These are phyloP conservation scores for Minunthozetes semirufus DNA, from an alignment of 2,888 invertebrate species.

Conservation along the genomic window DNA sequence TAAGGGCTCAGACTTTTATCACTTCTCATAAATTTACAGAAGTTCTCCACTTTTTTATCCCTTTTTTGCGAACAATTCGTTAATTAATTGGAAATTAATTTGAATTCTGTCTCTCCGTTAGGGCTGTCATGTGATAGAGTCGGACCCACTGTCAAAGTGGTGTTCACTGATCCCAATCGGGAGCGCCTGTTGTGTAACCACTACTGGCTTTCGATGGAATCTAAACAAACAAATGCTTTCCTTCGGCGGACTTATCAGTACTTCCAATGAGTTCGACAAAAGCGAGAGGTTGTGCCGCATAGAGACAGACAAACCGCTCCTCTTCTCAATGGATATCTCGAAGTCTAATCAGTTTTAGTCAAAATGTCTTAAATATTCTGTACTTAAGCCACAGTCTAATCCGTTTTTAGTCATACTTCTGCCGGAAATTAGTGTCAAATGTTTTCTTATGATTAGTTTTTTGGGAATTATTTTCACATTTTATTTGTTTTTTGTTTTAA, in stretches of 20 bases:
- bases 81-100: neutral
- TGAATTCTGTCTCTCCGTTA: neutral
- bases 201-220: constrained; percentile 34
- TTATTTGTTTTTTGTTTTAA: no score
- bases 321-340: constrained; percentile 29
- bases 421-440: no score
- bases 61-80: neutral
- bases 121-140: constrained; percentile 31
- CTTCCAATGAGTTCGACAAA: constrained; percentile 33
- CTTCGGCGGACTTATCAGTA: constrained; percentile 32
- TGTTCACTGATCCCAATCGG: constrained; percentile 32
- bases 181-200: constrained; percentile 1
- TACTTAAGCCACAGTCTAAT: neutral
- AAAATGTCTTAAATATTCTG: neutral
- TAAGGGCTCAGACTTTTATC: no score
- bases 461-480: neutral
- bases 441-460: no score
- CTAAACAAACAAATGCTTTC: constrained; percentile 18
- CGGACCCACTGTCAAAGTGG: neutral
- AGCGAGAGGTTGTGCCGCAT: neutral
- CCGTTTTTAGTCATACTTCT: neutral
- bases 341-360: neutral
- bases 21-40: neutral
- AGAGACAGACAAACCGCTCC: constrained; percentile 16
- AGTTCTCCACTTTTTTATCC: neutral